Percentiles rank a stretch among this genome's conserved stretches.
Evolutionary conservation across 2,797 vertebrate genomes (phyloP).

Genomic region (Gallinago solitaria): DNA sequence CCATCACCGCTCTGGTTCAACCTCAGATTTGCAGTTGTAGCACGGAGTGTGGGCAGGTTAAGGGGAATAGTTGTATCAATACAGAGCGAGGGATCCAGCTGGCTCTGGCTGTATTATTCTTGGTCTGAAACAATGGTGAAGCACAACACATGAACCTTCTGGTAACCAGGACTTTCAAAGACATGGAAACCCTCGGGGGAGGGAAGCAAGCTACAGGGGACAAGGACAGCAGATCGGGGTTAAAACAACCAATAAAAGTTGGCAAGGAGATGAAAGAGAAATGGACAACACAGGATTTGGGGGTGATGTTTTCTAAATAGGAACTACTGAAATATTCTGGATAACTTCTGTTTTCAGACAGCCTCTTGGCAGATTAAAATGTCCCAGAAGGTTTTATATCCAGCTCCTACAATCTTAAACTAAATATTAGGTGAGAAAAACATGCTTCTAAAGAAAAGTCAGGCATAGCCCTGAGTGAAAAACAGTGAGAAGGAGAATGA

Average conservation of each 20-base stretch:
- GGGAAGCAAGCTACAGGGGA: not conserved
- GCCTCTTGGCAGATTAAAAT: constrained; percentile 49
- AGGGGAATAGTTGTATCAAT: constrained; percentile 67
- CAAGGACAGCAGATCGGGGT: not conserved
- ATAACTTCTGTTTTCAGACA: constrained; percentile 32
- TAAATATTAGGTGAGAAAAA: constrained; percentile 65
- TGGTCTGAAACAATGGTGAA: constrained; percentile 48
- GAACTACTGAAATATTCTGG: not conserved
- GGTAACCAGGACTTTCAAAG: constrained; percentile 58
- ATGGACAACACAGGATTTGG: not conserved
- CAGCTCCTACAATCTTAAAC: constrained; percentile 53
- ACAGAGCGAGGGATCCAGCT: constrained; percentile 34
- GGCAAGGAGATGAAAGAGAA: not conserved
- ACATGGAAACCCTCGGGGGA: constrained; percentile 8
- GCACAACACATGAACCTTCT: constrained; percentile 59
- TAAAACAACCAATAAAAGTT: constrained; percentile 7
- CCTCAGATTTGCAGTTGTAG: constrained; percentile 40
- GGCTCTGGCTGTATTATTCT: constrained; percentile 58
- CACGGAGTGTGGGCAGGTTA: constrained; percentile 55
- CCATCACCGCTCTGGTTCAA: not conserved
- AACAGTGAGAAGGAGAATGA: constrained; percentile 19
- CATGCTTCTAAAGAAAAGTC: constrained; percentile 50
- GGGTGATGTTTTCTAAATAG: constrained; percentile 27
- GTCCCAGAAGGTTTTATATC: constrained; percentile 51
- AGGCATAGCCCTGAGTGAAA: constrained; percentile 35